A percentile compares a stretch with the other conserved stretches of the same genome.
These are phyloP conservation scores for Casuarius casuarius DNA, from an alignment of 2,113 vertebrate species.

Conservation along the genomic window DNA sequence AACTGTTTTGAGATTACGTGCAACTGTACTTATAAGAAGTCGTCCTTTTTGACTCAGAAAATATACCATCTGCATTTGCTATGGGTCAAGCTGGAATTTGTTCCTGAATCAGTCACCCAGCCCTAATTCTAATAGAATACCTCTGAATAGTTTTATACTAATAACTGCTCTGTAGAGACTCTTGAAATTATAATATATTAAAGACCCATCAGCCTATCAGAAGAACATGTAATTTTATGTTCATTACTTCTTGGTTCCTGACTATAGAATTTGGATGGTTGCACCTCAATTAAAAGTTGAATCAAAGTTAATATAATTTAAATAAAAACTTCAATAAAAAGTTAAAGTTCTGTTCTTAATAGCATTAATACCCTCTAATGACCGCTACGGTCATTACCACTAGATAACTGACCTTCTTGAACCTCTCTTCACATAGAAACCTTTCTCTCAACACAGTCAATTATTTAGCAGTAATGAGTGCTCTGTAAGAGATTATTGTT, in stretches of 20 bases:
- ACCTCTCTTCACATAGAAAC: conserved; percentile 70
- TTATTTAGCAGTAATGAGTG: conserved; percentile 74
- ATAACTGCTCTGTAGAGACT: conserved; percentile 76
- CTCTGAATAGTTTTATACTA: conserved; percentile 71
- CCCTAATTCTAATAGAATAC: conserved; percentile 74
- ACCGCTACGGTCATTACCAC: conserved; percentile 76
- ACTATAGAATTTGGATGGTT: conserved; percentile 80
- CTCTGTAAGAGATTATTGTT: conserved; percentile 70
- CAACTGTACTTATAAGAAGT: neutral
- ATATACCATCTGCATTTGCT: conserved; percentile 3
- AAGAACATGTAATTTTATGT: conserved; percentile 81
- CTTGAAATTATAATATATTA: conserved; percentile 80
- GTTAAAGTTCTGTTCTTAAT: conserved; percentile 79
- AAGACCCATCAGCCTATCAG: conserved; percentile 76
- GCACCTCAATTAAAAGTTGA: conserved; percentile 83
- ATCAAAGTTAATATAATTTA: conserved; percentile 82
- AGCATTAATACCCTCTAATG: conserved; percentile 79
- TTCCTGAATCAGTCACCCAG: conserved; percentile 66
- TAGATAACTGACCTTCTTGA: conserved; percentile 78
- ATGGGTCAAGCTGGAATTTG: conserved; percentile 20
- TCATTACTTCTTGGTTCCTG: conserved; percentile 77
- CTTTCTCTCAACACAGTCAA: conserved; percentile 68
- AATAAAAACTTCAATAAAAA: conserved; percentile 84
- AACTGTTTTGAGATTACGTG: neutral
- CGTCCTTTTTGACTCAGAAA: conserved; percentile 21